Percentiles rank a stretch among this genome's conserved stretches.
These are phyloP conservation scores for Mellilla xanthometata DNA, from an alignment of 2,888 invertebrate genomes.

Conservation along the genomic window DNA sequence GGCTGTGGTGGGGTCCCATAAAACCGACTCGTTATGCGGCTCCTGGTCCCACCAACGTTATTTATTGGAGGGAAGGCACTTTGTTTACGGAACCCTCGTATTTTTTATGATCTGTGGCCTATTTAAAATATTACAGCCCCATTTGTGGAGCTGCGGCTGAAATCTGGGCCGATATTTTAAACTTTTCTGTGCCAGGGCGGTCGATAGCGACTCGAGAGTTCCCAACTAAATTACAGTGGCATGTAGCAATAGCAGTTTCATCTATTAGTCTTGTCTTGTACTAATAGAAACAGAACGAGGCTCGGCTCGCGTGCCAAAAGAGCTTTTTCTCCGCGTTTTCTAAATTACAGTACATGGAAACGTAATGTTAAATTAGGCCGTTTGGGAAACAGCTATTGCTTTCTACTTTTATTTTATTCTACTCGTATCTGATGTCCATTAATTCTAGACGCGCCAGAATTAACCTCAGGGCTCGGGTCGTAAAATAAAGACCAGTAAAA, in stretches of 20 bases:
- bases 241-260: conserved; percentile 29
- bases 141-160: conserved; percentile 35
- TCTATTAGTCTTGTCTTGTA: conserved; percentile 25
- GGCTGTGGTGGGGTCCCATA: conserved; percentile 31
- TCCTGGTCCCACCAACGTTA: conserved; percentile 39
- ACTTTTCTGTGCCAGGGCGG: conserved; percentile 22
- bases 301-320: conserved; percentile 13
- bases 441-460: too few species aligned
- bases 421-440: too few species aligned
- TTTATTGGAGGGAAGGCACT: conserved; percentile 49
- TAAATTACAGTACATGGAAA: conserved; percentile 17
- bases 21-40: conserved; percentile 39
- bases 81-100: conserved; percentile 52
- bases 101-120: conserved; percentile 52
- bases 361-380: conserved; percentile 14
- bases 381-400: conserved; percentile 5
- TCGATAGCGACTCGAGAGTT: conserved; percentile 25
- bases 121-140: conserved; percentile 47
- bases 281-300: conserved; percentile 16
- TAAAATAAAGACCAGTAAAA: neutral
- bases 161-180: conserved; percentile 35
- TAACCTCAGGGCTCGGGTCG: neutral
- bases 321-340: conserved; percentile 12
- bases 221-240: conserved; percentile 21
- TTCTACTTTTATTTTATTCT: neutral